phyloP scores from a whole-genome alignment of 2,797 vertebrate genomes.

The Gobionotothen gibberifrons region DNA sequence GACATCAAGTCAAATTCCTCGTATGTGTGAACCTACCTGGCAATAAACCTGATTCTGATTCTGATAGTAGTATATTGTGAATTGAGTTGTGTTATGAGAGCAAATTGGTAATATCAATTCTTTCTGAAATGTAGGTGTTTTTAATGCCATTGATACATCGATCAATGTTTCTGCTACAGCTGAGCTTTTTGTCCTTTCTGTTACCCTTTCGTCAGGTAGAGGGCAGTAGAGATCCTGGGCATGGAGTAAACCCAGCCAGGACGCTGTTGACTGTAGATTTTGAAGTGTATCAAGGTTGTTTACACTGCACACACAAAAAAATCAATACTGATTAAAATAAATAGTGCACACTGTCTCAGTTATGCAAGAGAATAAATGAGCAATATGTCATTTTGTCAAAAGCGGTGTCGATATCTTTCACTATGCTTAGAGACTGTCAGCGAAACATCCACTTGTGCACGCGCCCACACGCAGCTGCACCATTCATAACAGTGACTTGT shows the following conservation, averaged over 20 bases:
- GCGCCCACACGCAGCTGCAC: slow-evolving; percentile 6
- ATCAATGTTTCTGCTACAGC: background rate
- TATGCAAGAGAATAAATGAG: slow-evolving; percentile 19
- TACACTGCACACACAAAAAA: slow-evolving; percentile 12
- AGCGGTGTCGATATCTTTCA: slow-evolving; percentile 8
- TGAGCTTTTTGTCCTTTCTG: slow-evolving; percentile 17
- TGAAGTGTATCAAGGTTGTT: slow-evolving; percentile 13
- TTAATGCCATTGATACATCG: background rate
- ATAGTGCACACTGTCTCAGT: slow-evolving; percentile 5
- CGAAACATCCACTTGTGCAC: slow-evolving; percentile 1
- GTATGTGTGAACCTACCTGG: no score
- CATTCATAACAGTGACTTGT: slow-evolving; percentile 45
- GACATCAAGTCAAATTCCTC: no score
- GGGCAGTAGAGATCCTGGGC: slow-evolving; percentile 67
- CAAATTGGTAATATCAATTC: background rate
- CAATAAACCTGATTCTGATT: no score
- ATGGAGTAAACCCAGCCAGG: slow-evolving; percentile 3
- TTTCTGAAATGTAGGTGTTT: background rate
- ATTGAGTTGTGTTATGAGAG: background rate
- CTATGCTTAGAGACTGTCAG: slow-evolving; percentile 3
- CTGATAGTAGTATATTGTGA: no score
- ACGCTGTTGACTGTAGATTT: slow-evolving; percentile 10
- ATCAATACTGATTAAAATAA: slow-evolving; percentile 44
- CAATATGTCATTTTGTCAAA: slow-evolving; percentile 25
- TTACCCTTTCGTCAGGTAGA: slow-evolving; percentile 49